Base-by-base conservation (phyloP, 2,113 vertebrate species). In the Perognathus longimembris region DNA sequence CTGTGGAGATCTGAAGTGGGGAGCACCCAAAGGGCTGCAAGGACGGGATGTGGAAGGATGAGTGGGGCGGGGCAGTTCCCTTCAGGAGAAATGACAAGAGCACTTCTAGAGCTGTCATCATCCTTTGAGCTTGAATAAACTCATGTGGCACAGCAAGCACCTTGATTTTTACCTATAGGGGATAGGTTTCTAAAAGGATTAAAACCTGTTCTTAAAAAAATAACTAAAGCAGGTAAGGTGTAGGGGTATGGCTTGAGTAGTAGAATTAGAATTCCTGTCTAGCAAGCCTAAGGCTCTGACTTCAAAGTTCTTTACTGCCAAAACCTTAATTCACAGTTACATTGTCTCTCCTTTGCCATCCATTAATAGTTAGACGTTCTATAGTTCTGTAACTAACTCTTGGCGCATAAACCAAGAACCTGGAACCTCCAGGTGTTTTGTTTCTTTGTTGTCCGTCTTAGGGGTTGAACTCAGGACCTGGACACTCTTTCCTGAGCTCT, bases 121-220 rank as follows among this genome's bases (percentile, higher is more conserved):
- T 80, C 38, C 87, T 74, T 73, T 88, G 86, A 40, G 38, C 36
- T 70, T 74, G 70, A 85, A n/a, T 79, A 86, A 84, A 54, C 54
- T 7, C 79, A 54, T 88, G 38, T 42, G 59, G 38, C 32, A 54
- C 3, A 82, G 32, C 34, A 92, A 61, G 34, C 42, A 12, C n/a
- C 83, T 82, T 57, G 21, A 79, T 70, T 88, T 93, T 95, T 76
- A 40, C 70, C 32, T n/a, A 28, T 50, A 30, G 50, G 42, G 21
- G 11, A 64, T 54, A 74, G 32, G 38, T 70, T 92, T 73, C 11
- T 66, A 50, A 90, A 90, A 92, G 73, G 67, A 90, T 90, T 54
- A 14, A 18, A 14, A 54, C 17, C 50, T 54, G 14, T 54, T 54
- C 4, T 18, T 4, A 3, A 17, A 14, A 17, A 61, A 61, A 61